Evolutionary conservation across 2,888 invertebrate genomes (phyloP), one percentile per base, ranked within the genome.

Genomic region (Amblyteles armatorius): DNA sequence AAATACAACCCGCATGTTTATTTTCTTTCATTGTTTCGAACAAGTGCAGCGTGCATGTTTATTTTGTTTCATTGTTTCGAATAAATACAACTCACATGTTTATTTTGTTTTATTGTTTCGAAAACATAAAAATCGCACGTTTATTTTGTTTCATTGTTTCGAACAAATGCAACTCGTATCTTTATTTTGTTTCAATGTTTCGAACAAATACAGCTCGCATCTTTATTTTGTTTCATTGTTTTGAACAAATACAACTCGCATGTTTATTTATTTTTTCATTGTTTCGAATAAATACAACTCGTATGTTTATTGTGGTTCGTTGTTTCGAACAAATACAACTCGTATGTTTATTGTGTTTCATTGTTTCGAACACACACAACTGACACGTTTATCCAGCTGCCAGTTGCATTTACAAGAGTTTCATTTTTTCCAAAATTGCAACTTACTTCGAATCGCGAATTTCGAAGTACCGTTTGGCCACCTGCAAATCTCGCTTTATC

Each of bases 401-500:
- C 5, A 50, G 3, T 29, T 19, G 33, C 36, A 55, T 19, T 44
- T 13, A 57, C 44, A 55, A 22, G 6, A 57, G 13, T 52, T 52
- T 52, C 22, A 22, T 57, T 19, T 67, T 1, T 79, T 29, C 50
- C 11, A 16, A 33, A 7, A 40, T 63, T 16, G 19, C 22, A 71
- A 29, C 3, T 79, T 4, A 4, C 26, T 55, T 55, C 71, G 78
- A 83, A 67, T 85, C 65, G 9, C 78, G 74, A 9, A 86, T 33
- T 33, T 83, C 63, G 73, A 91, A 92, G 78, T 90, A 91, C 74
- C 88, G 88, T 82, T 80, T 92, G 52, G 91, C 91, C 7, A 82
- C 86, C 3, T 77, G 72, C 22, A 96, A 94, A 91, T 96, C 96
- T 73, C 94, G 94, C 91, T 95, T 95, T 67, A 97, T 95, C 13